Evolutionary conservation across 2,888 invertebrate genomes (phyloP), one percentile per base, ranked within the genome.

Genomic region (Psococerastis gibbosa): DNA sequence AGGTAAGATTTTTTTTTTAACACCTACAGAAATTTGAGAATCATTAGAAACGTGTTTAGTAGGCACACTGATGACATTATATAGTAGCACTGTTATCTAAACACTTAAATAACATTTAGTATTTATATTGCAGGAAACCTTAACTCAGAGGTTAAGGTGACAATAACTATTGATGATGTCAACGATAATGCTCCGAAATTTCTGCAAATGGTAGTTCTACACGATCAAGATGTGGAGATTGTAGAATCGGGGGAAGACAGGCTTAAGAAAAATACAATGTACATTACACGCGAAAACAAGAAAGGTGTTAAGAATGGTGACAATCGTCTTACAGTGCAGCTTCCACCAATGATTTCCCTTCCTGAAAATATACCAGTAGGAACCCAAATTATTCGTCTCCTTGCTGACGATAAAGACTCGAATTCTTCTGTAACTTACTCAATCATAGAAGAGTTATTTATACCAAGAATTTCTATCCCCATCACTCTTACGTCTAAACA

Each of bases 111-210:
- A 8, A 32, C 16, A 27, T 3, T 38, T 43, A 6, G 6, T 35
- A 16, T 3, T 22, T 43, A 3, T 8, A 9, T 22, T 60, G 35
- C 48, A 56, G 82, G 83, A 5, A 81, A 83, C 34, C 59, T 87
- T 9, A 75, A 71, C 41, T 78, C 79, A 1, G 76, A 79, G 57
- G 77, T 79, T 0, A 73, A 75, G 53, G 57, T 89, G 6, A 73
- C 69, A 1, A 73, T 89, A 35, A 66, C 64, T 1, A 62, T 88
- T 18, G 68, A 74, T 3, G 89, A 89, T 56, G 76, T 77, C 54
- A 89, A 89, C 55, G 88, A 88, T 56, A 85, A 85, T 57, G 56
- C 71, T 11, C 84, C 84, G 0, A 65, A 65, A 42, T 81, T 80
- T 52, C 70, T 70, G 44, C 73, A 79, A 54, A 73, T 84, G 51